Percentiles rank a stretch among this genome's conserved stretches.
Conservation (phyloP, 2,797 vertebrate genomes). For the Morus bassanus region DNA sequence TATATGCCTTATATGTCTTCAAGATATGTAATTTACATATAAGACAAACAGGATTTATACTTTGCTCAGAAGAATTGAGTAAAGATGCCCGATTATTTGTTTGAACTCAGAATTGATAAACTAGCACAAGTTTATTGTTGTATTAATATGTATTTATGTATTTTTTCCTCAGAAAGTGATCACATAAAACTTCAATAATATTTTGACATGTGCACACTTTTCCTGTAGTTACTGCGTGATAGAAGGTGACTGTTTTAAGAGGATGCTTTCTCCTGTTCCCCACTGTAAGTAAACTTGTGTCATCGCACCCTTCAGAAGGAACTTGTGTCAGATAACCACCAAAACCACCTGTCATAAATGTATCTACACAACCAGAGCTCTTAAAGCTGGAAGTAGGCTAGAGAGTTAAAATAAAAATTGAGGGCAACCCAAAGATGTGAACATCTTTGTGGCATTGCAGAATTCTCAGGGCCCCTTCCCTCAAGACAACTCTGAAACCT, state of each 20-base stretch:
- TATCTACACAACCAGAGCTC: neutral
- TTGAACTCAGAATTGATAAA: neutral
- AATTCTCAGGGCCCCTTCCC: conserved; percentile 28
- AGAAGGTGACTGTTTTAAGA: neutral
- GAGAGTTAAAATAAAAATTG: neutral
- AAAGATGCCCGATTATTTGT: neutral
- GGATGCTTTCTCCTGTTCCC: neutral
- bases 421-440: neutral
- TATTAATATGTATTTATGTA: neutral
- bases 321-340: neutral
- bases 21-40: neutral
- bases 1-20: neutral
- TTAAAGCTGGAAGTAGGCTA: neutral
- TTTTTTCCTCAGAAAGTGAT: neutral
- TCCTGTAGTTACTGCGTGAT: neutral
- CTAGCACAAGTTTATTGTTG: neutral
- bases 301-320: neutral
- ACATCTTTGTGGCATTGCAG: neutral
- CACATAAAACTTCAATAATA: neutral
- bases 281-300: neutral
- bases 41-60: neutral
- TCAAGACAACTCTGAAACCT: neutral
- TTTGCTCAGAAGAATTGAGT: neutral
- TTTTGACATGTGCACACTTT: neutral
- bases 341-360: neutral